phyloP scores from a whole-genome alignment of 2,797 vertebrate species.

The Artibeus lituratus region DNA sequence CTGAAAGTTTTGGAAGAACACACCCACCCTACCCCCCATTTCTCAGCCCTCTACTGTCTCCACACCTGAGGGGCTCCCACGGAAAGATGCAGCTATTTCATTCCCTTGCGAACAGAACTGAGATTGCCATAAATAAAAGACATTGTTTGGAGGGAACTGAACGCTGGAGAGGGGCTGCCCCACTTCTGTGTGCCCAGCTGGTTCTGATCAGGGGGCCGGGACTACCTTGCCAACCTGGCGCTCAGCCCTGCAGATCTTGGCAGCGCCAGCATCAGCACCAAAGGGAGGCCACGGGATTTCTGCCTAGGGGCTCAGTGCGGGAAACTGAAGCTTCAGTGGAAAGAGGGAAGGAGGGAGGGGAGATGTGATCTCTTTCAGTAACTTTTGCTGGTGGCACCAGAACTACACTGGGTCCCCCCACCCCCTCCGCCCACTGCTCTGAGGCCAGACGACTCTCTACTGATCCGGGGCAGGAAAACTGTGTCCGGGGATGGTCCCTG shows the following conservation, averaged over 20 bases:
- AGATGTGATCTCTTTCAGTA: not conserved
- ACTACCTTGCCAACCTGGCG: slow-evolving; percentile 70
- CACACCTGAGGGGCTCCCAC: not conserved
- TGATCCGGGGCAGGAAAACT: not conserved
- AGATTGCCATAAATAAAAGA: slow-evolving; percentile 24
- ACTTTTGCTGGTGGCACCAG: not conserved
- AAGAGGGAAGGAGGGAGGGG: not conserved
- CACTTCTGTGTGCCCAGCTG: slow-evolving; percentile 57
- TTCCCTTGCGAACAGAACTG: not conserved
- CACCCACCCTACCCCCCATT: not conserved
- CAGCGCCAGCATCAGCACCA: slow-evolving; percentile 37
- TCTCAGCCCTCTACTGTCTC: not conserved
- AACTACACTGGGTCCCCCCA: not conserved
- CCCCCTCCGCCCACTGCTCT: not conserved
- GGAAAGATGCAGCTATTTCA: not conserved
- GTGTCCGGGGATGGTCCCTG: not conserved
- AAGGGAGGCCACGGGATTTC: slow-evolving; percentile 54
- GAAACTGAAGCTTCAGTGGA: slow-evolving; percentile 41
- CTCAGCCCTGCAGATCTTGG: slow-evolving; percentile 50
- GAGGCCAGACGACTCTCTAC: not conserved
- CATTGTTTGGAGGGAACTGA: not conserved
- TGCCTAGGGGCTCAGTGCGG: slow-evolving; percentile 55
- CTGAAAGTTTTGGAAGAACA: not conserved
- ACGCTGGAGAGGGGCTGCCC: slow-evolving; percentile 44
- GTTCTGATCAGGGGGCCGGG: slow-evolving; percentile 65